Evolutionary conservation across 2,888 invertebrate genomes (phyloP).

Genomic region (Parochlus steinenii): DNA sequence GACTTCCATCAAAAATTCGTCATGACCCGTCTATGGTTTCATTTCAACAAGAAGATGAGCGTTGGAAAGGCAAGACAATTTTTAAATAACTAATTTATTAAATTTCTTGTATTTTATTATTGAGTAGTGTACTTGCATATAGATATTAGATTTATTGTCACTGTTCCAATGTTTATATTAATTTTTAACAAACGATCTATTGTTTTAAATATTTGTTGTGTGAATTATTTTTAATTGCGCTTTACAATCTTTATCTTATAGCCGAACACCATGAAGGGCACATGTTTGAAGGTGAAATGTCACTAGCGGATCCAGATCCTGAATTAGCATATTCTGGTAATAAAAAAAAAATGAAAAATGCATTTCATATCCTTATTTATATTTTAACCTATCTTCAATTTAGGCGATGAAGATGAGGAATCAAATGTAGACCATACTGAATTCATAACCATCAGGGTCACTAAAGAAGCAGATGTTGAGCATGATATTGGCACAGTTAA

Average conservation of each 20-base stretch:
- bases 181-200: no score
- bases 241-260: no score
- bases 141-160: no score
- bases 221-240: no score
- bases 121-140: no score
- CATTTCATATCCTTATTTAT: no score
- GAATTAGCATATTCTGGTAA: no score
- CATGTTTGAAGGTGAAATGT: conserved; percentile 1
- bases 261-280: no score
- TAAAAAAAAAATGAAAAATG: conserved; percentile 2
- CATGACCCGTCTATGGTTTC: conserved; percentile 46
- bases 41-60: conserved; percentile 32
- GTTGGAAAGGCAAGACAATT: conserved; percentile 23
- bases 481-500: background rate
- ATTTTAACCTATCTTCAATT: no score
- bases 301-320: conserved; percentile 6
- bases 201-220: no score
- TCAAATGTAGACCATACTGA: conserved; percentile 18
- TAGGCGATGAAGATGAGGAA: conserved; percentile 4
- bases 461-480: conserved; percentile 6
- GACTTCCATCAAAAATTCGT: conserved; percentile 46
- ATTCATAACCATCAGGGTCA: conserved; percentile 19
- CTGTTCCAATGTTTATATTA: no score
- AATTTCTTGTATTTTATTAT: background rate
- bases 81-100: background rate